A percentile compares a stretch with the other conserved stretches of the same genome.
phyloP scores from a whole-genome alignment of 2,888 invertebrate species.

The Ormyrus thymus region DNA sequence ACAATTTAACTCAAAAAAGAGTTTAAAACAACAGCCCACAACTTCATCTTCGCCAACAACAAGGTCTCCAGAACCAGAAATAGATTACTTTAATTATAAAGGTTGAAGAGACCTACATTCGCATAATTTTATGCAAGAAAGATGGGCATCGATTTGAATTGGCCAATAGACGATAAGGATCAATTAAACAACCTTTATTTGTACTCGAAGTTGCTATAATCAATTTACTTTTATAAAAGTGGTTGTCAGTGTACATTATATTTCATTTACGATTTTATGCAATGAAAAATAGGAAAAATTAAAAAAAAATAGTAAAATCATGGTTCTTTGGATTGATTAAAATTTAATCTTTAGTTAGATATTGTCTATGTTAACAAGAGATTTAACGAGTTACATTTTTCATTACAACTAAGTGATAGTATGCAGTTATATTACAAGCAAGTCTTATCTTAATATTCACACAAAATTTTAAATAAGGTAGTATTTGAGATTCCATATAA shows the following conservation, averaged over 20 bases:
- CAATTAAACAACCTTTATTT: conserved; percentile 33
- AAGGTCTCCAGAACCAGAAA: conserved; percentile 69
- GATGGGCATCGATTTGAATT: conserved; percentile 35
- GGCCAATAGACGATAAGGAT: conserved; percentile 26
- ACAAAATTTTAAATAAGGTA: too few species aligned
- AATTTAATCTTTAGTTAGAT: neutral
- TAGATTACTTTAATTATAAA: conserved; percentile 71
- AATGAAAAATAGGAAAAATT: conserved; percentile 24
- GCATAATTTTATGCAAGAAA: conserved; percentile 9
- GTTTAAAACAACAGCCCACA: conserved; percentile 60
- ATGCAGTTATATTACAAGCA: neutral
- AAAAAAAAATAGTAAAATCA: conserved; percentile 24
- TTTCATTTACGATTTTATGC: conserved; percentile 30
- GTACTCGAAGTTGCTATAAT: conserved; percentile 22
- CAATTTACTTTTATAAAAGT: conserved; percentile 39
- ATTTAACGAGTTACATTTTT: conserved; percentile 16
- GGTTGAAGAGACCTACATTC: conserved; percentile 55
- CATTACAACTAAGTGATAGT: neutral
- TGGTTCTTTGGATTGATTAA: conserved; percentile 10
- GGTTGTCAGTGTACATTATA: conserved; percentile 37
- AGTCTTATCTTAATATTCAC: too few species aligned
- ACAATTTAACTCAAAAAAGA: conserved; percentile 66
- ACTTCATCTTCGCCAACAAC: conserved; percentile 59
- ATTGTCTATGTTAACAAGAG: conserved; percentile 12
- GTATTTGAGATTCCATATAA: too few species aligned